Evolutionary conservation across 2,888 invertebrate species (phyloP).

Genomic region (Scelioninae gen. 2): DNA sequence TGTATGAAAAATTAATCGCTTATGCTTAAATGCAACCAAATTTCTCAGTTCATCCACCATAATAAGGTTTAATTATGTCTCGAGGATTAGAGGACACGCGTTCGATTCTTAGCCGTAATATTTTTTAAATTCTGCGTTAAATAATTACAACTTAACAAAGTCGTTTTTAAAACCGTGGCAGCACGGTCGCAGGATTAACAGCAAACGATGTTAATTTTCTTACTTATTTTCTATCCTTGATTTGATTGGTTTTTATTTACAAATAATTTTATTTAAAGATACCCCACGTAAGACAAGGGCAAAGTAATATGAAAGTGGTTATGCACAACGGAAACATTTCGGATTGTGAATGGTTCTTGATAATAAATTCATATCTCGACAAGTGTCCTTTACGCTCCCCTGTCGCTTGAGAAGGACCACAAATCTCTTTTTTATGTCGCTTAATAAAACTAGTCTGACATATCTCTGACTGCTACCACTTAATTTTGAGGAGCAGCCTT

Average conservation of each 20-base stretch:
- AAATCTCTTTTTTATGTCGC: slow-evolving; percentile 75
- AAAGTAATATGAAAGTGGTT: slow-evolving; percentile 58
- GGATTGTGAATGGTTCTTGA: slow-evolving; percentile 72
- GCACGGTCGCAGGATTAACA: too few species aligned
- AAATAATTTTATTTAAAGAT: not conserved
- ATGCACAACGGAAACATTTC: slow-evolving; percentile 70
- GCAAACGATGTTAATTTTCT: too few species aligned
- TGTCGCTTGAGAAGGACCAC: slow-evolving; percentile 65
- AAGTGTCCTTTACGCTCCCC: slow-evolving; percentile 63
- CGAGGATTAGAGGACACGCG: too few species aligned
- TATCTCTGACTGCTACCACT: slow-evolving; percentile 75
- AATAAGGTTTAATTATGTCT: too few species aligned
- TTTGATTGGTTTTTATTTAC: not conserved
- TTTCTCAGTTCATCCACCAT: too few species aligned
- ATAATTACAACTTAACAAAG: too few species aligned
- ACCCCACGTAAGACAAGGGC: slow-evolving; percentile 22
- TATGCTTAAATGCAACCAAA: too few species aligned
- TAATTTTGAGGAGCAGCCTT: slow-evolving; percentile 69
- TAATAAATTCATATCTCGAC: slow-evolving; percentile 75
- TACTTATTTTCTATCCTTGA: too few species aligned
- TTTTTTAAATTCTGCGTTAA: too few species aligned
- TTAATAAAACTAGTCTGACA: slow-evolving; percentile 75
- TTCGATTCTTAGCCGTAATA: too few species aligned
- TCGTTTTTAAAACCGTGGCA: too few species aligned
- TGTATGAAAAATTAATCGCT: too few species aligned